Evolutionary conservation across 2,113 vertebrate genomes (phyloP).

Genomic region (Chloropsis hardwickii): DNA sequence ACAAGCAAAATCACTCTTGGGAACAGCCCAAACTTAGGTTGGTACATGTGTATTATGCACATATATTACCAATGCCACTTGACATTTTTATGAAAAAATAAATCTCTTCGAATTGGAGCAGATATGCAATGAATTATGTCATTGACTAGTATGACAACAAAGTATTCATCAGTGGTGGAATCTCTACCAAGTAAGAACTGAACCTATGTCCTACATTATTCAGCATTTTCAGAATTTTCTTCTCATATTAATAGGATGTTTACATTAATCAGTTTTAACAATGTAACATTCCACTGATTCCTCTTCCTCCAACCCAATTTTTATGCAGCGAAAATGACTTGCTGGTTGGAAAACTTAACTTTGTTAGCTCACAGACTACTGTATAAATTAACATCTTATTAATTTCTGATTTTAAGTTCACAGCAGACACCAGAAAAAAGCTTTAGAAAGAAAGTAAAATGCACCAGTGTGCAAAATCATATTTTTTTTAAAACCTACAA

Average conservation of each 20-base stretch:
- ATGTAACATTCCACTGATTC: not conserved
- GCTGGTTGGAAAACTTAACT: not conserved
- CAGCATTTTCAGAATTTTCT: not conserved
- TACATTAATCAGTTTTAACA: not conserved
- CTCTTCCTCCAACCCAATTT: not conserved
- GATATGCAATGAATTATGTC: not conserved
- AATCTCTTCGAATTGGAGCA: not conserved
- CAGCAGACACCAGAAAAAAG: not conserved
- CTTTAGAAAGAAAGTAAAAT: not conserved
- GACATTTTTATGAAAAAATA: not conserved
- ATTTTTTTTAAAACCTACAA: not conserved
- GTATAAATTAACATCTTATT: not conserved
- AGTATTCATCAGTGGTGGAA: not conserved
- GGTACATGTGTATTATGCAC: not conserved
- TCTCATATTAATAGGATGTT: not conserved
- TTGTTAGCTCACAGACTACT: not conserved
- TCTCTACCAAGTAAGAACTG: not conserved
- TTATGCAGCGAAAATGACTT: not conserved
- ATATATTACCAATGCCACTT: not conserved
- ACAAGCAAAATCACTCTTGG: not conserved
- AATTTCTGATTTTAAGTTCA: not conserved
- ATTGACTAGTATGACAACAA: not conserved
- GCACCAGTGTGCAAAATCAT: not conserved
- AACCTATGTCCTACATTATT: not conserved
- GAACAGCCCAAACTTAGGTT: not conserved